Evolutionary conservation across 2,797 vertebrate genomes (phyloP), one percentile per base, ranked within the genome.

Genomic region (Chaunax sp.): DNA sequence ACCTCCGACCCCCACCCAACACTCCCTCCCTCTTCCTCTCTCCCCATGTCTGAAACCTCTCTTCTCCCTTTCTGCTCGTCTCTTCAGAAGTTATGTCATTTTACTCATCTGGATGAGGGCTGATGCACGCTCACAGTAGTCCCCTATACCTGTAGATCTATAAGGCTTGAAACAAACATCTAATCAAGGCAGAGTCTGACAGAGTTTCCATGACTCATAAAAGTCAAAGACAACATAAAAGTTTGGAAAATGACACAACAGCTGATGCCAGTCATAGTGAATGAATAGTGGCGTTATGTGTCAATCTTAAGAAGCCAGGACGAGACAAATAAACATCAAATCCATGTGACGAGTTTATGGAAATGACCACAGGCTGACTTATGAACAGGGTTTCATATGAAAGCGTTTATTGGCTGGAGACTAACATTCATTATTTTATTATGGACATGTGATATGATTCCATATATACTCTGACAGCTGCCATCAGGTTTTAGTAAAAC

Each of bases 11-110:
- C 47, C 69, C 76, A 49, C 66, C 70, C 66, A 43, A 18, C 70
- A 53, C 56, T 44, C 38, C 38, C 58, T 52, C 45, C 60, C 74
- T 63, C 69, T 51, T 82, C 72, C 55, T 70, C 60, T 75, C 67
- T 63, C 69, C 18, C 43, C 26, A 43, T 44, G 45, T 69, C 64
- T 53, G 69, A 80, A 56, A 61, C 64, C 62, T 76, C 78, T 69
- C 75, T 49, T 81, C 72, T n/a, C 81, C 73, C 82, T 67, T 77
- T 69, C 82, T 30, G 54, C 66, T 73, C 61, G 62, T 78, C 71
- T 81, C 64, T 60, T 73, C 68, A 75, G 69, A 66, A 74, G 77
- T 80, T 79, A 84, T 40, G 77, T 87, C 90, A 88, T 89, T 80
- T 78, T 71, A 55, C 56, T 75, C 77, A 64, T 76, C 59, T 10